Evolutionary conservation across 1,140 invertebrate genomes (phyloP).

Genomic region (Mycetomoellerius zeteki): DNA sequence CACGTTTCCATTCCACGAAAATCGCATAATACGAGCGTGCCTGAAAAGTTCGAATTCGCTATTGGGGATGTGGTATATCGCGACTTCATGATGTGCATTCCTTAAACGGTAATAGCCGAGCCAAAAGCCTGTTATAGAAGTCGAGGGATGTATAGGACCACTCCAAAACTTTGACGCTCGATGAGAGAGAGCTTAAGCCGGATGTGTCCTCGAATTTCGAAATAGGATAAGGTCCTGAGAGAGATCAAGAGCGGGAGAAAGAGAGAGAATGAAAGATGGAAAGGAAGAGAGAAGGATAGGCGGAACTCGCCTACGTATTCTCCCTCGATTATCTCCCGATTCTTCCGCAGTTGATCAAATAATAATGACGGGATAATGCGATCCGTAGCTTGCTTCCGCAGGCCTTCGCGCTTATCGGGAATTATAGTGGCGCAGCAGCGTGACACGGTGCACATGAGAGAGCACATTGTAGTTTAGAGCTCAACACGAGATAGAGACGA

Average conservation of each 20-base stretch:
- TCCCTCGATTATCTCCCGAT: constrained; percentile 28
- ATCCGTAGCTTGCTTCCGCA: constrained; percentile 33
- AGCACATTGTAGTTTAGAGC: constrained; percentile 36
- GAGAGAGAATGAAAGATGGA: not conserved
- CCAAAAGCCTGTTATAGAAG: constrained; percentile 1
- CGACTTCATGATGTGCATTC: constrained; percentile 41
- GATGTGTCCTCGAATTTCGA: constrained; percentile 28
- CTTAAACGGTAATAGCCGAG: constrained; percentile 33
- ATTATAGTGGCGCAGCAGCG: constrained; percentile 29
- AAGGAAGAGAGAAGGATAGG: not conserved
- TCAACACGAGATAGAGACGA: constrained; percentile 38
- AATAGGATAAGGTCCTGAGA: constrained; percentile 7
- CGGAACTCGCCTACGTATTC: not conserved
- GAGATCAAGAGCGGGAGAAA: not conserved
- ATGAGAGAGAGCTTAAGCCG: constrained; percentile 41
- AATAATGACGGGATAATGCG: constrained; percentile 61
- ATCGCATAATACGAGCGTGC: not conserved
- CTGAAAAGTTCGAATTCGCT: constrained; percentile 43
- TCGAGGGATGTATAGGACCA: not conserved
- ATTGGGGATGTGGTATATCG: constrained; percentile 44
- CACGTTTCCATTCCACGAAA: constrained; percentile 24
- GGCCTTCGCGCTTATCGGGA: constrained; percentile 23
- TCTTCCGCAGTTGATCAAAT: constrained; percentile 59
- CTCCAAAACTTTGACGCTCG: constrained; percentile 28
- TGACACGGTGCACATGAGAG: constrained; percentile 22